Conservation (phyloP, 2,888 invertebrate genomes). For the Tachina grossa region DNA sequence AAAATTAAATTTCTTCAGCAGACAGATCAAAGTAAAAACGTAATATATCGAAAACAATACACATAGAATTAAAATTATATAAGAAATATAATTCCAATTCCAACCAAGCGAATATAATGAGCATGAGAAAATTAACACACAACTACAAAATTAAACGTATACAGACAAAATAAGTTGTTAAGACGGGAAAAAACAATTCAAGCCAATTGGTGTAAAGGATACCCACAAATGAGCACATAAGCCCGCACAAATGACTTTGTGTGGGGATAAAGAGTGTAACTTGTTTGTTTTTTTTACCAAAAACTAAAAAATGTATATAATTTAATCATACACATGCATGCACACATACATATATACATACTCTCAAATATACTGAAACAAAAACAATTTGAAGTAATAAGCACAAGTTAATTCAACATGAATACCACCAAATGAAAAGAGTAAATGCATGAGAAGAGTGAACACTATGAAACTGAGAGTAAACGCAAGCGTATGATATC, state of each 20-base stretch:
- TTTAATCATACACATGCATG: not conserved
- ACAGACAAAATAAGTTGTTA: slow-evolving; percentile 19
- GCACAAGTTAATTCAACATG: slow-evolving; percentile 31
- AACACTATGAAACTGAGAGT: slow-evolving; percentile 9
- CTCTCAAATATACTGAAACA: not conserved
- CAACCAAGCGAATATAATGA: slow-evolving; percentile 77
- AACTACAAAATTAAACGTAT: slow-evolving; percentile 27
- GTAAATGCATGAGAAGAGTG: slow-evolving; percentile 29
- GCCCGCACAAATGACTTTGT: not conserved
- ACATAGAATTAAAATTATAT: slow-evolving; percentile 14
- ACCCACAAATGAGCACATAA: slow-evolving; percentile 14
- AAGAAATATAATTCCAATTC: slow-evolving; percentile 71
- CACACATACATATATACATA: not conserved
- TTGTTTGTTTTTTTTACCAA: slow-evolving; percentile 6
- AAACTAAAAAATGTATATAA: slow-evolving; percentile 23
- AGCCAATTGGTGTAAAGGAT: slow-evolving; percentile 57
- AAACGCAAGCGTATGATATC: slow-evolving; percentile 43
- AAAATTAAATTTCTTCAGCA: slow-evolving; percentile 31
- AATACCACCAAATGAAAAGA: slow-evolving; percentile 21
- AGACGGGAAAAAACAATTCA: slow-evolving; percentile 6
- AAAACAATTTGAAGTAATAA: slow-evolving; percentile 35
- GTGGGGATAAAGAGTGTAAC: slow-evolving; percentile 9
- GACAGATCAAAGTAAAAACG: slow-evolving; percentile 24
- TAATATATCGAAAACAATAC: not conserved
- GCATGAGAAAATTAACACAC: slow-evolving; percentile 75